These are phyloP conservation scores for Andrena haemorrhoa DNA, from an alignment of 2,888 invertebrate species.

Conservation along the genomic window DNA sequence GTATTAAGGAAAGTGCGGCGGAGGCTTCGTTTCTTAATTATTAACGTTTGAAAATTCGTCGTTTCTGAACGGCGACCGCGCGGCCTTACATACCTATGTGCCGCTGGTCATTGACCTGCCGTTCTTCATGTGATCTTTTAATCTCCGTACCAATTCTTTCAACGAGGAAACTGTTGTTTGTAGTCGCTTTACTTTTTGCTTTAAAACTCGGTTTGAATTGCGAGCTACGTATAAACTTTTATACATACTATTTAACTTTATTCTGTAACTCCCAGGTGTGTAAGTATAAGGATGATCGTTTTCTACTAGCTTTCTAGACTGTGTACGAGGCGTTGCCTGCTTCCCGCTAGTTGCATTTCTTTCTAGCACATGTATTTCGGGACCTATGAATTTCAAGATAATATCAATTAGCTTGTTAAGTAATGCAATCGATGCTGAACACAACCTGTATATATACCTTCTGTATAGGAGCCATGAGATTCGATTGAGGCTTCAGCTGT, in stretches of 20 bases:
- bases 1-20: too few species aligned
- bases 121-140: not conserved
- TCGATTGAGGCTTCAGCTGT: not conserved
- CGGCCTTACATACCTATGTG: too few species aligned
- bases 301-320: not conserved
- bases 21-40: too few species aligned
- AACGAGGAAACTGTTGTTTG: not conserved
- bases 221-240: not conserved
- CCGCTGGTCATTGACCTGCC: too few species aligned
- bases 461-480: not conserved
- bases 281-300: not conserved
- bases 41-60: too few species aligned
- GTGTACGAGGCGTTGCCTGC: not conserved
- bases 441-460: not conserved
- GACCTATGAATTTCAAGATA: not conserved
- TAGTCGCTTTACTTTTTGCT: not conserved
- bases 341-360: not conserved
- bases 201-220: not conserved
- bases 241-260: not conserved
- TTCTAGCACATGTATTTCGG: not conserved
- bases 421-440: not conserved
- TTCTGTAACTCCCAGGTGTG: not conserved
- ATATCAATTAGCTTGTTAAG: not conserved
- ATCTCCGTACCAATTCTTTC: not conserved
- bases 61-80: too few species aligned